Evolutionary conservation across 2,888 invertebrate genomes (phyloP), one percentile per base, ranked within the genome.

Genomic region (Athalia rosae): DNA sequence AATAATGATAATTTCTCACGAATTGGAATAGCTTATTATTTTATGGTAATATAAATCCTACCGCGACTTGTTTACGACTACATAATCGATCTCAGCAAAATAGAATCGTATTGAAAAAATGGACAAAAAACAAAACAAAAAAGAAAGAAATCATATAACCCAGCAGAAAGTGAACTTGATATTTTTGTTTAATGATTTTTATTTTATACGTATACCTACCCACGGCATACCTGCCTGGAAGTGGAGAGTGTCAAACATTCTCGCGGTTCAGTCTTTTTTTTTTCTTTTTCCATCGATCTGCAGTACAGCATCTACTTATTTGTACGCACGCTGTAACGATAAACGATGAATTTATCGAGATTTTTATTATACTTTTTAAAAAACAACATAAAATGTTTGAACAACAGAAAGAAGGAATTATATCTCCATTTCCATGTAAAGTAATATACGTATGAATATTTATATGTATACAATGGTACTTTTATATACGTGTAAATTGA

Each of bases 341-440:
- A n/a, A 15, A 64, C 63, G 63, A 6, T 45, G 28, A 53, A 80
- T 84, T 85, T 84, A 79, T 84, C 80, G 84, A 82, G 84, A 84
- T 82, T 82, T 87, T 87, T 87, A 87, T 87, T 87, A 82, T 83
- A n/a, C n/a, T 87, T 84, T 85, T 87, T 87, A 86, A 84, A 87
- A 87, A 87, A 87, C 84, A 87, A 87, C 83, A 84, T 81, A 82
- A 83, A 79, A 82, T 79, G 80, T 80, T 80, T 79, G 83, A 85
- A 86, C 86, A 85, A 86, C 85, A 82, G 82, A 84, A 85, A 78
- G 82, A 82, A 83, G 79, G 82, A 78, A n/a, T n/a, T n/a, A n/a
- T n/a, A n/a, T n/a, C n/a, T n/a, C n/a, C n/a, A 77, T 79, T 82
- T 77, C 58, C 50, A 50, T 82, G 80, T 81, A 81, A 61, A 61